Percentiles rank a stretch among this genome's conserved stretches.
phyloP scores from a whole-genome alignment of 1,140 invertebrate species.

The Pectinophora gossypiella region DNA sequence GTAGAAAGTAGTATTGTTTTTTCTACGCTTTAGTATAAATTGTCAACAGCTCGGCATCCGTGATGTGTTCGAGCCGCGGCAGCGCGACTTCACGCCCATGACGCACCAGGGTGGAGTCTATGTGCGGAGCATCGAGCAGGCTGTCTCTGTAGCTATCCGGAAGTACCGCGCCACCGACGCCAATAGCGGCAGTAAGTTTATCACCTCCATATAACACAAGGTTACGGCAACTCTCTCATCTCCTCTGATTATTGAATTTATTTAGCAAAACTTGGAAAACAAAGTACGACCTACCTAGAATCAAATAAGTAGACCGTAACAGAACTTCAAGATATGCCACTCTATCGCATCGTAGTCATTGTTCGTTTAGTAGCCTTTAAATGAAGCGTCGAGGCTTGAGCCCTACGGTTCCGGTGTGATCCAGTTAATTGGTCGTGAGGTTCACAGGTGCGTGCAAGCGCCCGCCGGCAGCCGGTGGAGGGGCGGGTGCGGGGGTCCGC shows the following conservation, averaged over 20 bases:
- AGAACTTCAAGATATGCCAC: too few relatives aligned
- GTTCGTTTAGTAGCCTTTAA: neutral
- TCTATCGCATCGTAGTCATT: too few relatives aligned
- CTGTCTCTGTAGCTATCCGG: constrained; percentile 85
- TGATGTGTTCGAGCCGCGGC: constrained; percentile 85
- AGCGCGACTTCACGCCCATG: constrained; percentile 85
- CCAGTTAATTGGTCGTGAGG: constrained; percentile 37
- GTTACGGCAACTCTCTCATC: too few relatives aligned
- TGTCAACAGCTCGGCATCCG: constrained; percentile 80
- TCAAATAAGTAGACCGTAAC: too few relatives aligned
- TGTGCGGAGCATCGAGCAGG: constrained; percentile 88
- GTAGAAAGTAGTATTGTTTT: too few relatives aligned
- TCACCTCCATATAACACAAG: neutral
- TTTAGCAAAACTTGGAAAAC: too few relatives aligned
- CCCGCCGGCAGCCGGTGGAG: neutral
- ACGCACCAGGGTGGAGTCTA: constrained; percentile 83
- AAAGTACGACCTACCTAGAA: too few relatives aligned
- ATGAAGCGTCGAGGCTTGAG: neutral
- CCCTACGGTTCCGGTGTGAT: constrained; percentile 38
- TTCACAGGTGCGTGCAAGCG: neutral
- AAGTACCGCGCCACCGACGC: constrained; percentile 78
- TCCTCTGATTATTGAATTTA: too few relatives aligned
- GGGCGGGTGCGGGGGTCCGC: neutral
- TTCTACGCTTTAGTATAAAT: too few relatives aligned
- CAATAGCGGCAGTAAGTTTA: constrained; percentile 73